These are phyloP conservation scores for Cacatua alba DNA, from an alignment of 2,113 vertebrate genomes.

Conservation along the genomic window DNA sequence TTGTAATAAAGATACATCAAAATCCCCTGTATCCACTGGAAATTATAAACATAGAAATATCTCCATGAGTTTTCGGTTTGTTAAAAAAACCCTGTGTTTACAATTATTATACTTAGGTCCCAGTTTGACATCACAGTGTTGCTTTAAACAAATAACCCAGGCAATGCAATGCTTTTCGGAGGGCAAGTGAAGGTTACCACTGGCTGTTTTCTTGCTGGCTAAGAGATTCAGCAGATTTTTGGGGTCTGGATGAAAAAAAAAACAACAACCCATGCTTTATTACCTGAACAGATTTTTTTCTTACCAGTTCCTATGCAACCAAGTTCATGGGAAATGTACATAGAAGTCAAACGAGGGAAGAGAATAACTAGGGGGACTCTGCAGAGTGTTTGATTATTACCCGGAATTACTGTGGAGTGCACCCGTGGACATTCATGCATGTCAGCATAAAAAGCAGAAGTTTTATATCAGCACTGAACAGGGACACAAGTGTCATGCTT, in stretches of 20 bases:
- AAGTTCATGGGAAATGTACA: neutral
- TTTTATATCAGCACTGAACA: neutral
- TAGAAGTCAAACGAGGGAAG: neutral
- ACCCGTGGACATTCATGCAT: neutral
- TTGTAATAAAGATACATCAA: slow-evolving; percentile 44
- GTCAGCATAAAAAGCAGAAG: neutral
- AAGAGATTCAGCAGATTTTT: slow-evolving; percentile 4
- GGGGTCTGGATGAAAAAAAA: neutral
- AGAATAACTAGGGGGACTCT: neutral
- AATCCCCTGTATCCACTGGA: neutral
- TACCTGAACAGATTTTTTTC: slow-evolving; percentile 49
- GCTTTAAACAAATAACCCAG: neutral
- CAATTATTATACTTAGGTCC: neutral
- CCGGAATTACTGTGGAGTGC: neutral
- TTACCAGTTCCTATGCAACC: neutral
- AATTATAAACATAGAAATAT: neutral
- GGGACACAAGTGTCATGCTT: neutral
- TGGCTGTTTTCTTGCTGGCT: slow-evolving; percentile 28
- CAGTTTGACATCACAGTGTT: neutral
- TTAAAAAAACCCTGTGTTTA: neutral
- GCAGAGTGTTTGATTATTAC: neutral
- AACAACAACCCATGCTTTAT: neutral
- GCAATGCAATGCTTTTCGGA: slow-evolving; percentile 7
- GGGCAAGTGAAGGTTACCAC: neutral
- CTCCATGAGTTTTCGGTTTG: neutral